Evolutionary conservation across 2,888 invertebrate species (phyloP).

Genomic region (Synanthedon tipuliformis): DNA sequence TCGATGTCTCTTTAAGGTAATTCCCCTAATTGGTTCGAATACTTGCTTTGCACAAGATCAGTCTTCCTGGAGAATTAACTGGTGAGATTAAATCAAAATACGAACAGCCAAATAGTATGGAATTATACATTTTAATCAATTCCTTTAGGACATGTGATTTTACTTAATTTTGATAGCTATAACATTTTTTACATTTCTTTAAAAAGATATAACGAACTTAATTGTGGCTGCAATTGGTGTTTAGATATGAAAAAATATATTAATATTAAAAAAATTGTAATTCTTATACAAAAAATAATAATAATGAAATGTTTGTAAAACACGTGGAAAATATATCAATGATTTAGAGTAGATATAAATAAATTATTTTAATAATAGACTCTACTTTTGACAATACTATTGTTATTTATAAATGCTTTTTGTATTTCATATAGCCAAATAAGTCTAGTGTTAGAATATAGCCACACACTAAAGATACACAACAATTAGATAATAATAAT

Average conservation of each 20-base stretch:
- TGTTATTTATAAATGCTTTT: constrained; percentile 60
- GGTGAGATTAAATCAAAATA: constrained; percentile 32
- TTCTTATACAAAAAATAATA: too few species aligned
- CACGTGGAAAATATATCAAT: too few species aligned
- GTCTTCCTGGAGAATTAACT: constrained; percentile 29
- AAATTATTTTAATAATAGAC: constrained; percentile 63
- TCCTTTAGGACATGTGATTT: constrained; percentile 8
- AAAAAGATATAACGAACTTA: too few species aligned
- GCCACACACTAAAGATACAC: too few species aligned
- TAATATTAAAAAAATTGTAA: constrained; percentile 3
- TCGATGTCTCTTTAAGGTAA: neutral
- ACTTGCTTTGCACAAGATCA: constrained; percentile 14
- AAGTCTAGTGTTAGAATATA: constrained; percentile 30
- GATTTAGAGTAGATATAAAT: constrained; percentile 19
- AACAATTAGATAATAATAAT: too few species aligned
- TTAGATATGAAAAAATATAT: too few species aligned
- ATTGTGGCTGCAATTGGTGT: too few species aligned
- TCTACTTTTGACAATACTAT: constrained; percentile 52
- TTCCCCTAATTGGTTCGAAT: neutral
- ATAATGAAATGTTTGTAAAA: too few species aligned
- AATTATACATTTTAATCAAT: constrained; percentile 7
- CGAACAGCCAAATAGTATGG: constrained; percentile 4
- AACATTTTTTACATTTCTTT: too few species aligned
- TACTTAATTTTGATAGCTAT: too few species aligned
- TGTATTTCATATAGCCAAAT: constrained; percentile 35